Percentiles rank a stretch among this genome's conserved stretches.
Evolutionary conservation across 2,797 vertebrate species (phyloP).

Genomic region (Trichosurus vulpecula): DNA sequence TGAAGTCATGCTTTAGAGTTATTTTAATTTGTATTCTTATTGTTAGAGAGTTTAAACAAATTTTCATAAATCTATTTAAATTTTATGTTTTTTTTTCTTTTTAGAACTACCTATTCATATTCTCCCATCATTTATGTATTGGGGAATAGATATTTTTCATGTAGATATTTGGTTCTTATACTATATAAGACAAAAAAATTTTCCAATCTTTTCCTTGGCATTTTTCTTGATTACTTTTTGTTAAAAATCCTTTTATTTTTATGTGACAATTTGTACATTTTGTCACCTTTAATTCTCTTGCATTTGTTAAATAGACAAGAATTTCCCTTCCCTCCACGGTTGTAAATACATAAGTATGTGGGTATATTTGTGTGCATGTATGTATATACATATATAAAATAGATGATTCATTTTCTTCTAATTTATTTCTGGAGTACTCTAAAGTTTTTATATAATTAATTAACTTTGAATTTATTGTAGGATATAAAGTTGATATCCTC

Average conservation of each 20-base stretch:
- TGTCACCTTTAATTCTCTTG: neutral
- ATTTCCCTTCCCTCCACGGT: neutral
- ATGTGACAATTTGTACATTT: neutral
- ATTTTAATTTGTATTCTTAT: neutral
- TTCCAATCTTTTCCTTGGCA: neutral
- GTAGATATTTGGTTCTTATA: too few species aligned
- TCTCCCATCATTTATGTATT: neutral
- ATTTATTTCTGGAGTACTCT: neutral
- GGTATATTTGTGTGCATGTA: too few species aligned
- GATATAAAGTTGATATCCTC: neutral
- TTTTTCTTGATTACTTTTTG: neutral
- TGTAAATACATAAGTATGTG: neutral
- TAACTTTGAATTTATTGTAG: neutral
- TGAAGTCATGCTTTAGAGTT: neutral
- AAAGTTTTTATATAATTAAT: neutral
- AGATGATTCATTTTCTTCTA: neutral
- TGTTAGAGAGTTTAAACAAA: neutral
- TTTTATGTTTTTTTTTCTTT: neutral
- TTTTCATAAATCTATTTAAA: neutral
- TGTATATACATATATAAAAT: neutral
- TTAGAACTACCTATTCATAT: neutral
- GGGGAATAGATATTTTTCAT: neutral
- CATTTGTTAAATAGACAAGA: neutral
- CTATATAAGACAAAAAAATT: neutral
- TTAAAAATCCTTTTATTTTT: neutral